Evolutionary conservation across 2,888 invertebrate genomes (phyloP).

Genomic region (Cosmia trapezina): DNA sequence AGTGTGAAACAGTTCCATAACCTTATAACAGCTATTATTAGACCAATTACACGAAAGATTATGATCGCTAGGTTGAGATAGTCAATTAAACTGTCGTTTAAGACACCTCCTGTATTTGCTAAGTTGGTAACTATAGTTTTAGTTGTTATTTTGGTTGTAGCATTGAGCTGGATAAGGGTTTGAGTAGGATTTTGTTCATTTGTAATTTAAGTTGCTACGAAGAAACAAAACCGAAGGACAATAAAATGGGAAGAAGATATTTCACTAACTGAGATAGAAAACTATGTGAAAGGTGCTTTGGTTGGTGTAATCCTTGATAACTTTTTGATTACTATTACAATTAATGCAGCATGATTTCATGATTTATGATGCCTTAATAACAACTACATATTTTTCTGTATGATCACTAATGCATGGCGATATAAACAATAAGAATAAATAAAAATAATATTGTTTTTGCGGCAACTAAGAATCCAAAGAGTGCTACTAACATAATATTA

Average conservation of each 20-base stretch:
- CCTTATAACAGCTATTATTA: conserved; percentile 60
- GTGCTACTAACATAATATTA: neutral
- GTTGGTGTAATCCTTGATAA: neutral
- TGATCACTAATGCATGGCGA: neutral
- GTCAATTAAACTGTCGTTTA: conserved; percentile 61
- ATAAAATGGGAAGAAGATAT: neutral
- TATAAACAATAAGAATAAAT: neutral
- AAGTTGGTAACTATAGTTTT: conserved; percentile 42
- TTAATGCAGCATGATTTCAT: neutral
- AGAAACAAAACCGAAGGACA: neutral
- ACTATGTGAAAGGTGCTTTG: neutral
- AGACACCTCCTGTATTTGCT: conserved; percentile 49
- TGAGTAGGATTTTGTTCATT: neutral
- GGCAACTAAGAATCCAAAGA: neutral
- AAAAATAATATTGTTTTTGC: neutral
- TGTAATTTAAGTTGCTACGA: neutral
- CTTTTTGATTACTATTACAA: neutral
- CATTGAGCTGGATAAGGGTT: neutral
- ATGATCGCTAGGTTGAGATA: conserved; percentile 54
- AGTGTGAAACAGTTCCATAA: conserved; percentile 53
- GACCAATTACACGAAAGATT: conserved; percentile 62
- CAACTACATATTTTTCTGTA: neutral
- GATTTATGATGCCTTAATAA: neutral
- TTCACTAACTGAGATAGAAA: neutral
- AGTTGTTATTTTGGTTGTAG: conserved; percentile 25